A percentile compares a stretch with the other conserved stretches of the same genome.
Conservation (phyloP, 2,888 invertebrate species). For the Branchellion lobata region DNA sequence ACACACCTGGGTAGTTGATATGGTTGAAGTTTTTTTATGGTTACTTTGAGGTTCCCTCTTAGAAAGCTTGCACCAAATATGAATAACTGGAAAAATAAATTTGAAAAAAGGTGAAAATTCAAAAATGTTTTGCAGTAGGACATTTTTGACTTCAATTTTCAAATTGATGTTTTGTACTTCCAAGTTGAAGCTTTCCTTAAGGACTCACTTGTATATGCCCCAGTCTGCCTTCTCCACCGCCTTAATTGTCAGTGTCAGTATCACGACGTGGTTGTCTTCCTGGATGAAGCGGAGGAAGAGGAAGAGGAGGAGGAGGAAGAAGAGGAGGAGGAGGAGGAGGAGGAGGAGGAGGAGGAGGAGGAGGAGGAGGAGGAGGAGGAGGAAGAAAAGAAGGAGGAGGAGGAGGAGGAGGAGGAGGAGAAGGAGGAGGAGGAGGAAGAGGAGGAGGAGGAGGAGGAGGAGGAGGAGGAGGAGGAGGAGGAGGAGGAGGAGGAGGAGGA, state of each 20-base stretch:
- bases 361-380: conserved; percentile 7
- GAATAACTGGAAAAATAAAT: too few species aligned
- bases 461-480: neutral
- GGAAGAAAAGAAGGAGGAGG: conserved; percentile 18
- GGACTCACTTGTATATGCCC: conserved; percentile 49
- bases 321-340: conserved; percentile 13
- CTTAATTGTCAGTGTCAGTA: conserved; percentile 49
- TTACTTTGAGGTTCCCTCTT: too few species aligned
- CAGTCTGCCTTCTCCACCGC: conserved; percentile 48
- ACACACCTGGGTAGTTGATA: conserved; percentile 51
- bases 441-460: neutral
- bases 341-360: conserved; percentile 14
- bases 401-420: conserved; percentile 18
- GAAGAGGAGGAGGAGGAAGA: conserved; percentile 22
- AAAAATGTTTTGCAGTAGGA: too few species aligned
- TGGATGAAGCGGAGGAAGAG: conserved; percentile 45
- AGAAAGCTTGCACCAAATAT: too few species aligned
- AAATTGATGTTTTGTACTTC: too few species aligned
- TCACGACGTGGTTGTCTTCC: conserved; percentile 52
- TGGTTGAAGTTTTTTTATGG: too few species aligned
- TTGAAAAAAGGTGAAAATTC: too few species aligned
- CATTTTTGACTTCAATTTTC: too few species aligned
- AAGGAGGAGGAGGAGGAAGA: neutral
- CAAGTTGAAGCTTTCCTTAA: too few species aligned
- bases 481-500: too few species aligned